These are phyloP conservation scores for Ormyrus pomaceus DNA, from an alignment of 2,888 invertebrate species.

Conservation along the genomic window DNA sequence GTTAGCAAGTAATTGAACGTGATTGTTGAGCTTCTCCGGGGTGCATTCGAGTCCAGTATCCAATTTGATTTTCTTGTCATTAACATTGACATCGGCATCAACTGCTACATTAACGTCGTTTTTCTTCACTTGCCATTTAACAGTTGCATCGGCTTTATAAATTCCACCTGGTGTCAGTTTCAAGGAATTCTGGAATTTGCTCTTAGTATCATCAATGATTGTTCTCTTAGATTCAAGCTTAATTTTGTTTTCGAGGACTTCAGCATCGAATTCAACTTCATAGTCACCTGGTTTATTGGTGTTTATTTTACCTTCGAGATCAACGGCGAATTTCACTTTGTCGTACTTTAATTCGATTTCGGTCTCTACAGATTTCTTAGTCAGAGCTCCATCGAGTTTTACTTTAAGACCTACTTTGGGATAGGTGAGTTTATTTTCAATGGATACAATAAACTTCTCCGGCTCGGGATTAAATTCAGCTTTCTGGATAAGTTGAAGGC, in stretches of 20 bases:
- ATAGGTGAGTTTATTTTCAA: constrained; percentile 76
- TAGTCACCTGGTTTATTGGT: constrained; percentile 77
- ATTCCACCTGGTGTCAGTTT: constrained; percentile 80
- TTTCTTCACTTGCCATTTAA: constrained; percentile 78
- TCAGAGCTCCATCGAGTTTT: constrained; percentile 79
- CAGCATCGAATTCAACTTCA: constrained; percentile 78
- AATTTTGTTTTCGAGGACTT: constrained; percentile 76
- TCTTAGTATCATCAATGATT: constrained; percentile 78
- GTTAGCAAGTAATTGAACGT: constrained; percentile 78
- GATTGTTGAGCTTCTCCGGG: constrained; percentile 76
- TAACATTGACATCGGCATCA: constrained; percentile 78
- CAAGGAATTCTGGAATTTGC: constrained; percentile 80
- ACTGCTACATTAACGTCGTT: constrained; percentile 77
- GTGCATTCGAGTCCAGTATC: constrained; percentile 77
- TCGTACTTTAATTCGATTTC: constrained; percentile 79
- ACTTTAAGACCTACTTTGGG: constrained; percentile 64
- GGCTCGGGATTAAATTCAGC: constrained; percentile 59
- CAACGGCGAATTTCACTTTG: constrained; percentile 78
- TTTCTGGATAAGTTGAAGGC: constrained; percentile 75
- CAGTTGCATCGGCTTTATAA: constrained; percentile 80
- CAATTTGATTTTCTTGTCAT: constrained; percentile 79
- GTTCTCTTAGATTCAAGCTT: constrained; percentile 79
- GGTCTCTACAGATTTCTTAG: constrained; percentile 78
- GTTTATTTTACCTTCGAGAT: constrained; percentile 75
- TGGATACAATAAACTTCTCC: constrained; percentile 76